Evolutionary conservation across 2,888 invertebrate species (phyloP), one percentile per base, ranked within the genome.

Genomic region (Cantharis rustica): DNA sequence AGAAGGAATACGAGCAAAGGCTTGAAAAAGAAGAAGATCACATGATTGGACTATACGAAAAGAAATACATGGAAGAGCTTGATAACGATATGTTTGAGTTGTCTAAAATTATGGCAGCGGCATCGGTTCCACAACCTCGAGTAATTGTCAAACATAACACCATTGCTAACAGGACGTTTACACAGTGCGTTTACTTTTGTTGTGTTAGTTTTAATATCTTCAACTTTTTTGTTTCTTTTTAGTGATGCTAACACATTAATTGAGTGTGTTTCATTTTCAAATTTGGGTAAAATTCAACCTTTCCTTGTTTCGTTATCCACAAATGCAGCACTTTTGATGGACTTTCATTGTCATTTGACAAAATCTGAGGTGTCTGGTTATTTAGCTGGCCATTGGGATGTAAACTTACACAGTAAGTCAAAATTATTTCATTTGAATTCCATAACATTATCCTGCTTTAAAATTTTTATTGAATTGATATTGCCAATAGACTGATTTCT

Each of bases 331-430:
- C 90, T 98, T 16, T 90, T 98, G 77, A 94, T 97, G 85, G 98
- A 98, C 88, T 95, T 98, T 83, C 98, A 98, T 87, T 96, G 96
- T 85, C 98, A 98, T 88, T 90, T 98, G 82, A 96, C 95, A n/a
- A 95, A 94, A 85, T 95, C 95, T 83, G 98, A 98, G 90, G 96
- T 98, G 13, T 96, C 96, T 85, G 98, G 98, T n/a, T 98, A 98
- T 87, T 89, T 98, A 71, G 98, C 95, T 71, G 98, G 98, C 3
- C 94, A 94, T 75, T 98, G 98, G 98, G 98, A 98, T 88, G 93
- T 96, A 72, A 96, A 96, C 87, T 93, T 93, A 79, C 98, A 98
- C 85, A 96, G 98, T 98, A 92, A 92, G 94, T 27, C 2, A 27
- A 27, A 10, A 27, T 27, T 10, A 26, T 27, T 27, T 10, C 10